Conservation (phyloP, 2,888 invertebrate genomes). For the Rotaria magnacalcarata region DNA sequence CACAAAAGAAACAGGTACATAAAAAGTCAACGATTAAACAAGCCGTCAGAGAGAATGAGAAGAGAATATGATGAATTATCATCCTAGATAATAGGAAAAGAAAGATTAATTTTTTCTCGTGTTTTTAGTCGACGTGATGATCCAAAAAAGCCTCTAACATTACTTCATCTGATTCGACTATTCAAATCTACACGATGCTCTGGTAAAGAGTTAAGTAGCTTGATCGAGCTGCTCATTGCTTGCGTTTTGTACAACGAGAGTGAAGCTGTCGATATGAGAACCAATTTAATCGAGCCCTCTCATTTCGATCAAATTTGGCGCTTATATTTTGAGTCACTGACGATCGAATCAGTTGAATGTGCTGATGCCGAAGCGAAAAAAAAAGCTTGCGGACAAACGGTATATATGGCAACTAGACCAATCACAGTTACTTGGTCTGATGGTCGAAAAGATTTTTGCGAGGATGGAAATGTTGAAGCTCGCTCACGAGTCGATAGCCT, state of each 20-base stretch:
- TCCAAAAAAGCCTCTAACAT: not conserved
- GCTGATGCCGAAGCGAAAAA: not conserved
- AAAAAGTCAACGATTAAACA: too few species aligned
- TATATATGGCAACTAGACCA: not conserved
- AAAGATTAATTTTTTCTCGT: not conserved
- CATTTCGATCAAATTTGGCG: not conserved
- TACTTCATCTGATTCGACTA: not conserved
- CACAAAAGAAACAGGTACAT: too few species aligned
- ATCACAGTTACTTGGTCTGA: not conserved
- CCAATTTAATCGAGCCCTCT: not conserved
- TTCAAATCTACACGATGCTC: not conserved
- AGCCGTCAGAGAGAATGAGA: too few species aligned
- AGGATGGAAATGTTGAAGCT: not conserved
- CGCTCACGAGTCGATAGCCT: not conserved
- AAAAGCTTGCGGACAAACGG: not conserved
- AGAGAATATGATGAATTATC: too few species aligned
- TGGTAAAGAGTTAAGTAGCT: not conserved
- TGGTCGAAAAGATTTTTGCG: not conserved
- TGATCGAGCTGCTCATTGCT: not conserved
- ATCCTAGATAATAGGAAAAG: too few species aligned
- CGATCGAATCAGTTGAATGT: not conserved
- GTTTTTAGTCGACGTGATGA: not conserved
- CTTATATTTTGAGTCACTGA: not conserved
- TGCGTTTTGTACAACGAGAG: not conserved
- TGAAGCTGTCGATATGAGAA: not conserved